These are phyloP conservation scores for Alouatta caraya DNA, from an alignment of 2,797 vertebrate species.

Conservation along the genomic window DNA sequence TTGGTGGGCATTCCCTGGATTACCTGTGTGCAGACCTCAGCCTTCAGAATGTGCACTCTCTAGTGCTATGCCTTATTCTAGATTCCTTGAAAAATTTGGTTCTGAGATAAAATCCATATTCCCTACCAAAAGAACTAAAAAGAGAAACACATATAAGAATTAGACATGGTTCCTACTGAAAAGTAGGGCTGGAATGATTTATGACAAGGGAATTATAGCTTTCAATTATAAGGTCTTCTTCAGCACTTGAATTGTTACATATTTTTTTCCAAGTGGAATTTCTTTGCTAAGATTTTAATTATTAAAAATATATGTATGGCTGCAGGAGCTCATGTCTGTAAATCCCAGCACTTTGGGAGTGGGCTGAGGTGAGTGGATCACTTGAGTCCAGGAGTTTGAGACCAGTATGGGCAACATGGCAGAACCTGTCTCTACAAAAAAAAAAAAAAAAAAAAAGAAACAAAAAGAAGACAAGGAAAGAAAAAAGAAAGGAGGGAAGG, in stretches of 20 bases:
- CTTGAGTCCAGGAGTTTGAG: not conserved
- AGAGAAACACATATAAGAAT: not conserved
- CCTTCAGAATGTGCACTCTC: not conserved
- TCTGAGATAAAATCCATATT: not conserved
- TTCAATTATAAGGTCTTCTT: not conserved
- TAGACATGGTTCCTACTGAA: too few species aligned
- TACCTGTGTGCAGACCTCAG: not conserved
- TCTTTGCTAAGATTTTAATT: not conserved
- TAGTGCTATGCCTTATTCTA: not conserved
- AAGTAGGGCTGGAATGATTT: not conserved
- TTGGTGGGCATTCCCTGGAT: not conserved
- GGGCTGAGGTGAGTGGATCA: not conserved
- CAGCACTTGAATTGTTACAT: not conserved
- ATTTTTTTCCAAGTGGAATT: not conserved
- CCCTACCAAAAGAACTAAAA: not conserved
- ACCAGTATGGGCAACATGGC: not conserved
- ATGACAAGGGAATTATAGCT: not conserved
- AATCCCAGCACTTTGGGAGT: not conserved
- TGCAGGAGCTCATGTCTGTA: not conserved
- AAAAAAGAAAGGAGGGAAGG: rapidly evolving
- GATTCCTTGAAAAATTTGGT: not conserved
- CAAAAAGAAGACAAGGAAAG: rapidly evolving
- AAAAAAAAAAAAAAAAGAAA: too few species aligned
- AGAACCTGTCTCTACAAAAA: not conserved
- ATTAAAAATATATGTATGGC: not conserved